These are phyloP conservation scores for Drosophila histrio DNA, from an alignment of 2,888 invertebrate species.

Conservation along the genomic window DNA sequence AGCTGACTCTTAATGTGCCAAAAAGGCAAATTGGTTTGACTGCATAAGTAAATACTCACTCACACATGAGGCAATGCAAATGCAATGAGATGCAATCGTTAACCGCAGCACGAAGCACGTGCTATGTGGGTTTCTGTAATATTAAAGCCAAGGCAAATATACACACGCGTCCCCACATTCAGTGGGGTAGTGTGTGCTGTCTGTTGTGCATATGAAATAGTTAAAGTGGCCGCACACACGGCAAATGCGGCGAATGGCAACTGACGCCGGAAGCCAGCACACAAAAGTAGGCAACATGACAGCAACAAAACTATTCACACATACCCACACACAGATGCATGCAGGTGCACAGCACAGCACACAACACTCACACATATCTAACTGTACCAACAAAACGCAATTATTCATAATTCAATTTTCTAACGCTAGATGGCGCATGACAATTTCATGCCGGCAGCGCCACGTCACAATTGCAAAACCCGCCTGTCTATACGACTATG, in stretches of 20 bases:
- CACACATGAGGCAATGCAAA: conserved; percentile 11
- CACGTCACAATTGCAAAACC: conserved; percentile 44
- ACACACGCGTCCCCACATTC: conserved; percentile 2
- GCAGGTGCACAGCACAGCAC: conserved; percentile 3
- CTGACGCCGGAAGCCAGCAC: conserved; percentile 26
- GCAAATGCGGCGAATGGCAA: conserved; percentile 11
- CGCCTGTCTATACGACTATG: conserved; percentile 1
- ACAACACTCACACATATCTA: neutral
- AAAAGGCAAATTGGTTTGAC: conserved; percentile 70
- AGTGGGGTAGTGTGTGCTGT: conserved; percentile 1
- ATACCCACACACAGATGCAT: neutral
- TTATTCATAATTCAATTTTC: conserved; percentile 77
- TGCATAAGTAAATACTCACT: conserved; percentile 40
- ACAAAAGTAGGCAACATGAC: conserved; percentile 56
- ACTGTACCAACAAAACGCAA: conserved; percentile 60
- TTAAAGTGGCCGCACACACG: conserved; percentile 33
- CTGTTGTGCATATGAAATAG: conserved; percentile 23
- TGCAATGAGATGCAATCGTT: conserved; percentile 59
- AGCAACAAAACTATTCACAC: conserved; percentile 5
- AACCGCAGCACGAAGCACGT: conserved; percentile 57
- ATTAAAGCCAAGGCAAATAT: conserved; percentile 47
- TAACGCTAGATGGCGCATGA: conserved; percentile 68
- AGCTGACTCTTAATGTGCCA: conserved; percentile 46
- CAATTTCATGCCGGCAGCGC: conserved; percentile 61
- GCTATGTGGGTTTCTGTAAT: conserved; percentile 46